Conservation (phyloP, 2,113 vertebrate genomes). For the Melanotaenia duboulayi region DNA sequence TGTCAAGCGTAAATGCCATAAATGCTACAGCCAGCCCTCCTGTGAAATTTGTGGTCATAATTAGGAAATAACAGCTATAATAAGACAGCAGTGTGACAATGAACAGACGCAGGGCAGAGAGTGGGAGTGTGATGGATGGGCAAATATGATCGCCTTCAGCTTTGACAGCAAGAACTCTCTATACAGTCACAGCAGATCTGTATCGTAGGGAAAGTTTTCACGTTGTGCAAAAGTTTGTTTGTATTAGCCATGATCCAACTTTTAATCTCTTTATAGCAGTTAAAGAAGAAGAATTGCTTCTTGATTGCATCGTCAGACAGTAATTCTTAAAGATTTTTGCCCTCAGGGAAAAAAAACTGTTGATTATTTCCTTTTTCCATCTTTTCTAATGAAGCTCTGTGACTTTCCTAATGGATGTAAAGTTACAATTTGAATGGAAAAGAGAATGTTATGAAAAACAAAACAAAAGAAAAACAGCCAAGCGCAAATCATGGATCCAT, state of each 20-base stretch:
- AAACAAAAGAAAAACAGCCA: too few species aligned
- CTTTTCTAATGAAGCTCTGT: conserved; percentile 1
- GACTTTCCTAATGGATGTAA: neutral
- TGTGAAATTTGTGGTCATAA: conserved; percentile 65
- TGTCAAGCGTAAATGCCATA: conserved; percentile 57
- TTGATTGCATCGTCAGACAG: neutral
- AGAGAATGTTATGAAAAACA: too few species aligned
- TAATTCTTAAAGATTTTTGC: neutral
- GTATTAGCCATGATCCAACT: neutral
- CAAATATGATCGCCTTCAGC: conserved; percentile 42
- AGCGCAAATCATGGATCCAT: neutral
- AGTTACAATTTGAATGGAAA: neutral
- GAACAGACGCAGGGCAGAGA: conserved; percentile 49
- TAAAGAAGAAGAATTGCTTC: neutral
- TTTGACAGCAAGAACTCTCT: conserved; percentile 31
- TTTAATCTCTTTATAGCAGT: conserved; percentile 3
- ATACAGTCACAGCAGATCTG: conserved; percentile 2
- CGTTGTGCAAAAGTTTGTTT: conserved; percentile 24
- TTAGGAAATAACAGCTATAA: conserved; percentile 69
- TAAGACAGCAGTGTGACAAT: conserved; percentile 59
- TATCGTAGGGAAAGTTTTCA: conserved; percentile 18
- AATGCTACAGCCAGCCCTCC: conserved; percentile 56
- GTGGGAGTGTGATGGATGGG: conserved; percentile 52
- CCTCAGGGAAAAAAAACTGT: neutral
- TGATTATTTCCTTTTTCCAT: neutral